These are phyloP conservation scores for Trissoscelio sp. DNA, from an alignment of 2,888 invertebrate genomes.

Conservation along the genomic window DNA sequence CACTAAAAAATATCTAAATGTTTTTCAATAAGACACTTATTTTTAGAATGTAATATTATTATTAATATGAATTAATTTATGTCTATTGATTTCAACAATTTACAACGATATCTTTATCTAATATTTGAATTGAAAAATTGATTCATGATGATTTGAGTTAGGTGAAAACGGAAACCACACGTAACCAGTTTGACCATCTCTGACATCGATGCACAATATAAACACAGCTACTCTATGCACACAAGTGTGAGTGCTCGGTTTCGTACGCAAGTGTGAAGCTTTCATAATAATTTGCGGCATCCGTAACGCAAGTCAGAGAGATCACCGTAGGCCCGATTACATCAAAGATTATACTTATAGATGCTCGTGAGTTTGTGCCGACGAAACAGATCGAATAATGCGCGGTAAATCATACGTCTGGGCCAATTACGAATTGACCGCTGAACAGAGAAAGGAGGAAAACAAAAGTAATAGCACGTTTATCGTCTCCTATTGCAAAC, in stretches of 20 bases:
- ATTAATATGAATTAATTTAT: constrained; percentile 18
- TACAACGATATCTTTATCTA: too few species aligned
- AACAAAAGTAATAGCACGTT: constrained; percentile 58
- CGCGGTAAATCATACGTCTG: constrained; percentile 60
- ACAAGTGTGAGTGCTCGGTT: background rate
- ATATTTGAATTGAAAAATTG: constrained; percentile 4
- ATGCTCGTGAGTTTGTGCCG: constrained; percentile 33
- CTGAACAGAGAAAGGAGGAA: constrained; percentile 63
- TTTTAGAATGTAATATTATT: too few species aligned
- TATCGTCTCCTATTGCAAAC: constrained; percentile 36
- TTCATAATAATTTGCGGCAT: constrained; percentile 61
- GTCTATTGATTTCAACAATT: too few species aligned
- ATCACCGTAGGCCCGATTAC: constrained; percentile 35
- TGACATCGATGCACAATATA: constrained; percentile 3
- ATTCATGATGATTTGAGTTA: constrained; percentile 1
- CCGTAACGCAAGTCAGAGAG: constrained; percentile 38
- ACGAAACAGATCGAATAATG: constrained; percentile 60
- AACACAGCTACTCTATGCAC: background rate
- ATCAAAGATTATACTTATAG: constrained; percentile 47
- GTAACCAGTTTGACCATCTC: background rate
- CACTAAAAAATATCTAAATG: too few species aligned
- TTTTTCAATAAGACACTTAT: too few species aligned
- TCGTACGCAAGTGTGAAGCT: constrained; percentile 40
- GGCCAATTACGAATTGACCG: constrained; percentile 58
- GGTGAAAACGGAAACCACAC: constrained; percentile 42